A percentile compares a stretch with the other conserved stretches of the same genome.
These are phyloP conservation scores for Ictalurus punctatus DNA, from an alignment of 2,113 vertebrate genomes.

Conservation along the genomic window DNA sequence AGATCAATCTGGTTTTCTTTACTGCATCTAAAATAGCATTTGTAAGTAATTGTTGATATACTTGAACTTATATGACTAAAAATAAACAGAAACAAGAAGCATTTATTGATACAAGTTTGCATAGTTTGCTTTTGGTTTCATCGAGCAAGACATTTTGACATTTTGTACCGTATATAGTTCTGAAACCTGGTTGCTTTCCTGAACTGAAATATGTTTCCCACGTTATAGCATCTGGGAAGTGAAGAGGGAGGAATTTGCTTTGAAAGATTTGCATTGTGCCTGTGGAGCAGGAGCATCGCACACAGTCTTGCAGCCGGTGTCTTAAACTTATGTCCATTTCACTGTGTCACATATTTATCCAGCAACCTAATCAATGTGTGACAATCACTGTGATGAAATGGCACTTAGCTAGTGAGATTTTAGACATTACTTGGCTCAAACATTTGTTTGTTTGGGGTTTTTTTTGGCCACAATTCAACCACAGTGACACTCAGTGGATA, in stretches of 20 bases:
- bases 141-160: not conserved
- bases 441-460: not conserved
- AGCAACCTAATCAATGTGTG: not conserved
- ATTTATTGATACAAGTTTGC: not conserved
- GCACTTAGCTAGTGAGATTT: not conserved
- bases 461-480: not conserved
- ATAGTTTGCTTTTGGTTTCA: not conserved
- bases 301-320: not conserved
- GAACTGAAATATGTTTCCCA: not conserved
- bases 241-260: not conserved
- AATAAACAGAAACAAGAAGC: not conserved
- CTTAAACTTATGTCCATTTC: not conserved
- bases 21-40: not conserved
- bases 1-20: not conserved
- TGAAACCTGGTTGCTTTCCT: not conserved
- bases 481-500: not conserved
- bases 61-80: not conserved
- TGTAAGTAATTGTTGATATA: not conserved
- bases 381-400: not conserved
- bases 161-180: not conserved
- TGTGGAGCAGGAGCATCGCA: not conserved
- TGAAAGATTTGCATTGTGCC: not conserved
- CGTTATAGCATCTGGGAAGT: not conserved
- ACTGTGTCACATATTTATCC: not conserved
- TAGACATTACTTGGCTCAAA: not conserved